These are phyloP conservation scores for Melinopterus prodromus DNA, from an alignment of 2,888 invertebrate species.

Conservation along the genomic window DNA sequence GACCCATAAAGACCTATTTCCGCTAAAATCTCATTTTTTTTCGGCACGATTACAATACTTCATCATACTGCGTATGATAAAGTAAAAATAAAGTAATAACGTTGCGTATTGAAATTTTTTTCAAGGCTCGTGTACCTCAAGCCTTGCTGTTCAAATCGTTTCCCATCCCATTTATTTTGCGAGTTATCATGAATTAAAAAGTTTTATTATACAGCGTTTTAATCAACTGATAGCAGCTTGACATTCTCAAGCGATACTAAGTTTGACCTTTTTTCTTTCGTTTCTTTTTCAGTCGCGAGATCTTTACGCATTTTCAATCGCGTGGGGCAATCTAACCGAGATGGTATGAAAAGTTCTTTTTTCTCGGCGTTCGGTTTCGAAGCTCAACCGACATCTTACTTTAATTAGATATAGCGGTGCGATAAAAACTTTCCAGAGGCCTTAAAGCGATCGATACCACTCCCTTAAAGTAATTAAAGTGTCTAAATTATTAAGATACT, in stretches of 20 bases:
- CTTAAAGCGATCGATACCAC: not conserved
- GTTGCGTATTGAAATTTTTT: too few species aligned
- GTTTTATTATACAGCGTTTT: not conserved
- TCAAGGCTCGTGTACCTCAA: not conserved
- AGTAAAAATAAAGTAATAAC: too few species aligned
- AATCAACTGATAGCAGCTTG: constrained; percentile 4
- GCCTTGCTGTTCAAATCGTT: not conserved
- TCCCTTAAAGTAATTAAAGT: not conserved
- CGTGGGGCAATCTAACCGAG: not conserved
- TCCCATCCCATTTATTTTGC: not conserved
- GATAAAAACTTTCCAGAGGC: not conserved
- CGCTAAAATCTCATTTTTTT: too few species aligned
- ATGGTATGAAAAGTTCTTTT: not conserved
- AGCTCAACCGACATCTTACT: not conserved
- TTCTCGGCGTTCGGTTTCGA: not conserved
- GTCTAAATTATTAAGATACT: not conserved
- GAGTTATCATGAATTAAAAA: not conserved
- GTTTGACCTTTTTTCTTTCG: not conserved
- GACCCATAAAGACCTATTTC: too few species aligned
- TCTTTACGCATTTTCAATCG: not conserved
- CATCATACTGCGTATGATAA: too few species aligned
- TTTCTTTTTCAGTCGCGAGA: not conserved
- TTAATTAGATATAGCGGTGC: not conserved
- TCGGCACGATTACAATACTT: too few species aligned
- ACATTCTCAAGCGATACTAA: not conserved